phyloP scores from a whole-genome alignment of 2,888 invertebrate species.

The Hybos culiciformis region DNA sequence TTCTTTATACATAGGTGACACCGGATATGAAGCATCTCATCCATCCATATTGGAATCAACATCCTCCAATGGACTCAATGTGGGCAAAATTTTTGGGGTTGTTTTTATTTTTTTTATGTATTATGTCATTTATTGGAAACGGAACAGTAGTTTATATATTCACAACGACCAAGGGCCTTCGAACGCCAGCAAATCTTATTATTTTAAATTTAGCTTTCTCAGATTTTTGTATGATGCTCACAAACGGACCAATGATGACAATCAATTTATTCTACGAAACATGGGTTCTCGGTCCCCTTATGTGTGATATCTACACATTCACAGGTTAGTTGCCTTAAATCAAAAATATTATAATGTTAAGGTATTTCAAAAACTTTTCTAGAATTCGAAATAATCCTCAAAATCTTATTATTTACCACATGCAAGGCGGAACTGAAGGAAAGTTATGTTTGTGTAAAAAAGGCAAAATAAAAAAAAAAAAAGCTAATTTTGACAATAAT shows the following conservation, averaged over 20 bases:
- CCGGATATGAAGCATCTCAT: slow-evolving; percentile 53
- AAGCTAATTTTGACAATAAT: no score
- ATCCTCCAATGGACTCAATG: slow-evolving; percentile 75
- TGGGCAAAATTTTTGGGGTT: slow-evolving; percentile 75
- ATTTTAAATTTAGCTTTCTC: slow-evolving; percentile 86
- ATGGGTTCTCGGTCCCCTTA: slow-evolving; percentile 45
- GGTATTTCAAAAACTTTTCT: no score
- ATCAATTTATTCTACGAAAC: slow-evolving; percentile 33
- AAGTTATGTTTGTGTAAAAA: no score
- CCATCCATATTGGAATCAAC: slow-evolving; percentile 73
- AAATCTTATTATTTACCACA: no score
- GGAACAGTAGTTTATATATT: slow-evolving; percentile 34
- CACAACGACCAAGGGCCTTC: slow-evolving; percentile 39
- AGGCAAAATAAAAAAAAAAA: no score
- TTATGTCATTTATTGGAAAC: slow-evolving; percentile 32
- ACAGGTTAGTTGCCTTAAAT: no score
- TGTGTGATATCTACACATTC: slow-evolving; percentile 79
- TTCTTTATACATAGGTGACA: no score
- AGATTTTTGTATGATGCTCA: slow-evolving; percentile 78
- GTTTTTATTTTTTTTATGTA: slow-evolving; percentile 60
- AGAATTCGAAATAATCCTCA: no score
- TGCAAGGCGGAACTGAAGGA: no score
- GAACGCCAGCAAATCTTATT: slow-evolving; percentile 81
- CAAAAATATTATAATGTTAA: no score
- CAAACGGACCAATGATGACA: slow-evolving; percentile 35